These are phyloP conservation scores for Hepsetus odoe DNA, from an alignment of 2,113 vertebrate species.

Conservation along the genomic window DNA sequence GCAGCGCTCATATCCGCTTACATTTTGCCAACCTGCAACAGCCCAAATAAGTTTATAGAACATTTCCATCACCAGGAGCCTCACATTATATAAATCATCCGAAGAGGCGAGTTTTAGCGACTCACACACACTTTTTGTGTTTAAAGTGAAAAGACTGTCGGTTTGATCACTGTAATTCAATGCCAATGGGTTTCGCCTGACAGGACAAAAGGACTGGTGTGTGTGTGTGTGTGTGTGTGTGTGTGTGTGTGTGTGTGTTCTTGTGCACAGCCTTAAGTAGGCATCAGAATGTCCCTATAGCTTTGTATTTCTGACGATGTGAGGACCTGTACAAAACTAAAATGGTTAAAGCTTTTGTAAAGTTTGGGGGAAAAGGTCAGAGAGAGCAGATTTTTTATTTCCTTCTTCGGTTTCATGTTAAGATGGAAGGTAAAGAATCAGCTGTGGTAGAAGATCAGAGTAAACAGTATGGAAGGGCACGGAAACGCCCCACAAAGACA, in stretches of 20 bases:
- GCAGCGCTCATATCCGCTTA: too few relatives aligned
- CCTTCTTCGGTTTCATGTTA: too few relatives aligned
- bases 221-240: background rate
- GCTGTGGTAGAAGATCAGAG: too few relatives aligned
- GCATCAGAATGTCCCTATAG: background rate
- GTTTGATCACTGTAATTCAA: background rate
- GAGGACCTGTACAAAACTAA: too few relatives aligned
- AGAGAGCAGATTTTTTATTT: too few relatives aligned
- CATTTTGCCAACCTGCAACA: too few relatives aligned
- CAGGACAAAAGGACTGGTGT: constrained; percentile 3
- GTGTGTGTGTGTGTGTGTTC: background rate
- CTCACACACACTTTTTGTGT: background rate
- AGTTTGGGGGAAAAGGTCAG: too few relatives aligned
- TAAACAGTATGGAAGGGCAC: background rate
- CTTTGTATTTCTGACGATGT: too few relatives aligned
- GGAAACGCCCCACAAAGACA: background rate
- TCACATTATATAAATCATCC: background rate
- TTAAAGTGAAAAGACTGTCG: background rate
- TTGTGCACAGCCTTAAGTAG: background rate
- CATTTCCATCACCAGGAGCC: background rate
- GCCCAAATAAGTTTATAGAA: too few relatives aligned
- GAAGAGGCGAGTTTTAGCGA: too few relatives aligned
- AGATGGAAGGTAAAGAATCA: too few relatives aligned
- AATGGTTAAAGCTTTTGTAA: too few relatives aligned
- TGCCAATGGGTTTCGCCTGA: background rate